Evolutionary conservation across 2,113 vertebrate genomes (phyloP), one percentile per base, ranked within the genome.

Genomic region (Theropithecus gelada): DNA sequence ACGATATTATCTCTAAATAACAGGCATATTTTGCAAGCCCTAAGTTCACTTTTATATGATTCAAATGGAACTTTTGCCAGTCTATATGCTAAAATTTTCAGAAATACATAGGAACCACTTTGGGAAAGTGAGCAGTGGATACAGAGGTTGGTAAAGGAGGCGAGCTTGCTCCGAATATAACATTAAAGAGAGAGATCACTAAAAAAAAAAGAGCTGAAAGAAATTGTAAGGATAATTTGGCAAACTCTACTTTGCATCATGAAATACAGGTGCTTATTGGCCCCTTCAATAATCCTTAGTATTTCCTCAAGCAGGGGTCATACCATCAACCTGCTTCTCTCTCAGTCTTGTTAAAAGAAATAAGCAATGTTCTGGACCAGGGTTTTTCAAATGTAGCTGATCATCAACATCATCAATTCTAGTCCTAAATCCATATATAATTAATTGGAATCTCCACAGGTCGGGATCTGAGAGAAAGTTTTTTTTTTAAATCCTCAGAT

Each of bases 41-140:
- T 73, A 30, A 64, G 1, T 89, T 27, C 27, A 20, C 4, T 52
- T 61, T 40, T 52, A 64, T 11, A 75, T 27, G 8, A 73, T 72
- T 81, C n/a, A 88, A 81, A 88, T 40, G 59, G 52, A 88, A 94
- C 18, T 20, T 3, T 82, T 61, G n/a, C n/a, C 43, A 75, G 11
- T 64, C 18, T n/a, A 5, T 75, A 43, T 57, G 27, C 32, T 85
- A 45, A 30, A 57, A 70, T 90, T 84, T 90, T 68, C 70, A 83
- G 48, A 84, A 90, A 78, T 20, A 45, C 3, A 17, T 43, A 38
- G 64, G 8, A 8, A 50, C 25, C 40, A 5, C 45, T 94, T 76
- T 76, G 30, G 4, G 40, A 84, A 76, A 66, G 22, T 55, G 45
- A 66, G 11, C 3, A 55, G 22, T 66, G 70, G 17, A 45, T 84